Conservation (phyloP, 2,797 vertebrate genomes). For the Diplodus puntazzo region DNA sequence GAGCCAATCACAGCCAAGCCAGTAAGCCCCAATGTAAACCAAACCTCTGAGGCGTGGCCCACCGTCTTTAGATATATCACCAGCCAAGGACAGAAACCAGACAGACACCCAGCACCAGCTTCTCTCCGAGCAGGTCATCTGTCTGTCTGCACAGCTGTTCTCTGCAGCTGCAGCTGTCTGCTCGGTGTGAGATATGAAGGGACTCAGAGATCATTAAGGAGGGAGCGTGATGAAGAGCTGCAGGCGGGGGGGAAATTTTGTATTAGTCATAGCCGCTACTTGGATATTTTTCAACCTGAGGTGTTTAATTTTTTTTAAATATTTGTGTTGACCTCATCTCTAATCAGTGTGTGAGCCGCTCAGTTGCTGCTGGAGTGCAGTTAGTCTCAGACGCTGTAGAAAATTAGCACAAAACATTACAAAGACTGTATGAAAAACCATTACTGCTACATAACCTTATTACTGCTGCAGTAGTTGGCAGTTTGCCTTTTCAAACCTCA, state of each 20-base stretch:
- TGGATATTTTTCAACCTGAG: slow-evolving; percentile 8
- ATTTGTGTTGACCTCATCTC: neutral
- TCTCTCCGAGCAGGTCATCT: slow-evolving; percentile 54
- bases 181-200: slow-evolving; percentile 42
- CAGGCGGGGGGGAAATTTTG: neutral
- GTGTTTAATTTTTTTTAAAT: neutral
- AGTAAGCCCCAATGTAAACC: slow-evolving; percentile 53
- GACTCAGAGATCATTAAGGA: slow-evolving; percentile 37
- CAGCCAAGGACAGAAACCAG: slow-evolving; percentile 39
- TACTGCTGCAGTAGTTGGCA: neutral
- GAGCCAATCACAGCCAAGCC: slow-evolving; percentile 52
- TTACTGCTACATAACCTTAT: neutral
- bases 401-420: neutral
- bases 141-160: slow-evolving; percentile 67
- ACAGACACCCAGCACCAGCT: slow-evolving; percentile 46
- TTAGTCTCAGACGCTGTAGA: neutral
- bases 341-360: slow-evolving; percentile 7
- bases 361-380: neutral
- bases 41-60: slow-evolving; percentile 60
- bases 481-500: neutral
- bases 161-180: slow-evolving; percentile 65
- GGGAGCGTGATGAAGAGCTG: slow-evolving; percentile 25
- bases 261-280: slow-evolving; percentile 14
- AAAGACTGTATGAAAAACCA: neutral
- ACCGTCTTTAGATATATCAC: slow-evolving; percentile 58